phyloP scores from a whole-genome alignment of 2,888 invertebrate species.

The Mellilla xanthometata region DNA sequence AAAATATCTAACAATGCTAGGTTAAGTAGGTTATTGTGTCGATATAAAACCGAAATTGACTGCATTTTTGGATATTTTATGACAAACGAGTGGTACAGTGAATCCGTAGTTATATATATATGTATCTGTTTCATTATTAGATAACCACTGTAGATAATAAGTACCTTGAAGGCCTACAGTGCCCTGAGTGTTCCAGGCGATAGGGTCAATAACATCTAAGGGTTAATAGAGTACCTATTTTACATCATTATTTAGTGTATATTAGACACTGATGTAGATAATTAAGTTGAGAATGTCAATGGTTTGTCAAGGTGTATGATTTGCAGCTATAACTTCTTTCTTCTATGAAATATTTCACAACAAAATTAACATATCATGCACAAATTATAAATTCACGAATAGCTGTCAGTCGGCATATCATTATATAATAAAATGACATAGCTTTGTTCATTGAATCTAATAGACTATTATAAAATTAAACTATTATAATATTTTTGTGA shows the following conservation, averaged over 20 bases:
- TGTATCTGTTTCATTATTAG: constrained; percentile 27
- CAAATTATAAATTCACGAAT: constrained; percentile 55
- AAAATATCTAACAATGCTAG: constrained; percentile 5
- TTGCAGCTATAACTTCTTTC: constrained; percentile 14
- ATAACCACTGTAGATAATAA: constrained; percentile 27
- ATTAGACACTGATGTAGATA: constrained; percentile 28
- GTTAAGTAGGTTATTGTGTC: too few relatives aligned
- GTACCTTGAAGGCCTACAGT: constrained; percentile 30
- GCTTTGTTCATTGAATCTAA: constrained; percentile 31
- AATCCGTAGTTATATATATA: constrained; percentile 29
- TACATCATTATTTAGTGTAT: constrained; percentile 26
- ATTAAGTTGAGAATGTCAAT: constrained; percentile 29
- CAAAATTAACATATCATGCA: constrained; percentile 72
- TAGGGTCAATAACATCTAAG: constrained; percentile 24
- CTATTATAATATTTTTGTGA: constrained; percentile 40
- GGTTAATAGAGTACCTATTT: constrained; percentile 22
- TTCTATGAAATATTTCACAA: constrained; percentile 27
- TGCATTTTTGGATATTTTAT: constrained; percentile 23
- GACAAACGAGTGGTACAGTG: constrained; percentile 18
- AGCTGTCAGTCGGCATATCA: constrained; percentile 71
- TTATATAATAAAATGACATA: constrained; percentile 45
- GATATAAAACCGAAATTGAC: not conserved
- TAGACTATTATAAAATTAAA: constrained; percentile 24
- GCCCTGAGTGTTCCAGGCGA: constrained; percentile 12
- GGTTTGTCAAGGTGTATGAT: constrained; percentile 22